A percentile compares a stretch with the other conserved stretches of the same genome.
phyloP scores from a whole-genome alignment of 2,888 invertebrate genomes.

The Drosophila buzzatii region DNA sequence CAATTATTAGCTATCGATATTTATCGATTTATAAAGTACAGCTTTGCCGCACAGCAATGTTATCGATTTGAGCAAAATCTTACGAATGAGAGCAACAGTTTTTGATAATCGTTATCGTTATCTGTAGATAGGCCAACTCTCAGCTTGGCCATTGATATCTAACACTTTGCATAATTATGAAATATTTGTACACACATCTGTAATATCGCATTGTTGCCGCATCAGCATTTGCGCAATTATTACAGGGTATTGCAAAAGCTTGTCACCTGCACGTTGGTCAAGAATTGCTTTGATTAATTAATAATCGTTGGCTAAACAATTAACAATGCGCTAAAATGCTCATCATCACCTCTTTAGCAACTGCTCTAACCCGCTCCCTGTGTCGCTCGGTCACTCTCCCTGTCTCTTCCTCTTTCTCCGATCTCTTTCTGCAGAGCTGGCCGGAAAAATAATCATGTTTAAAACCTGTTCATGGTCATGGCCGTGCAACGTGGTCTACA shows the following conservation, averaged over 20 bases:
- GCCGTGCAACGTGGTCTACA: constrained; percentile 20
- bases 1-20: too few relatives aligned
- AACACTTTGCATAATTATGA: not conserved
- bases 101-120: not conserved
- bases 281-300: constrained; percentile 35
- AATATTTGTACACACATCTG: not conserved
- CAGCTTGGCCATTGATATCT: not conserved
- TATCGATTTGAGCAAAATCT: not conserved
- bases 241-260: constrained; percentile 26
- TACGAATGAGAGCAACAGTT: too few relatives aligned
- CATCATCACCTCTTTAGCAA: constrained; percentile 4
- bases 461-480: constrained; percentile 44
- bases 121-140: not conserved
- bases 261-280: constrained; percentile 34
- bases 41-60: too few relatives aligned
- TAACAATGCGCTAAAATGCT: constrained; percentile 32
- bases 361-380: not conserved
- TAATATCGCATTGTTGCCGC: not conserved
- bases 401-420: not conserved
- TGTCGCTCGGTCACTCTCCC: not conserved
- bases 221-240: not conserved
- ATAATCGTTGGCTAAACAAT: constrained; percentile 38
- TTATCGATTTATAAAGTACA: too few relatives aligned
- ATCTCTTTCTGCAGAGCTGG: not conserved
- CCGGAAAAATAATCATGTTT: not conserved